phyloP scores from a whole-genome alignment of 1,140 invertebrate species.

The Dendroctonus valens region DNA sequence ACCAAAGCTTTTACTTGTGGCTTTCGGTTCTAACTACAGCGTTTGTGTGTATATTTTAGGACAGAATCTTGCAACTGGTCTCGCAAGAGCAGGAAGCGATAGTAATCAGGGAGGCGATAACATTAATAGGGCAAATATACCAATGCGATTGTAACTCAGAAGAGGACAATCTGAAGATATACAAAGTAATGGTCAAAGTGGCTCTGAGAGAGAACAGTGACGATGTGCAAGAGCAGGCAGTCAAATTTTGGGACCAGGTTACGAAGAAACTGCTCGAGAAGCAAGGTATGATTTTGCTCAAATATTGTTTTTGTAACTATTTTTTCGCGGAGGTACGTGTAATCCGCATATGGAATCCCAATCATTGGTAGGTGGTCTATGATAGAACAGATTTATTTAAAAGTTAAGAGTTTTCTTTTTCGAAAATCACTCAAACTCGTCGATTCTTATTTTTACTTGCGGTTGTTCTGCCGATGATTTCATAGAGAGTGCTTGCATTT shows the following conservation, averaged over 20 bases:
- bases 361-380: too few relatives aligned
- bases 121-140: conserved; percentile 18
- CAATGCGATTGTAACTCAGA: conserved; percentile 1
- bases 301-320: too few relatives aligned
- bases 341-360: too few relatives aligned
- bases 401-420: too few relatives aligned
- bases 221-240: conserved; percentile 16
- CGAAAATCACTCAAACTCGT: too few relatives aligned
- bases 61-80: conserved; percentile 24
- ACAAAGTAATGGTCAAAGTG: conserved; percentile 20
- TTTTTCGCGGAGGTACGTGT: too few relatives aligned
- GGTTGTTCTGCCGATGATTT: too few relatives aligned
- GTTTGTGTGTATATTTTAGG: conserved; percentile 13
- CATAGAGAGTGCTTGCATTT: too few relatives aligned
- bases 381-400: too few relatives aligned
- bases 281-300: conserved; percentile 15
- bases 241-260: conserved; percentile 28
- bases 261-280: conserved; percentile 18
- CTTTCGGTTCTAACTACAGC: not conserved
- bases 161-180: conserved; percentile 12
- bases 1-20: too few relatives aligned
- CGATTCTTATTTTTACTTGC: too few relatives aligned
- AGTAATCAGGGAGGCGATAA: conserved; percentile 21
- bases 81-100: conserved; percentile 18
- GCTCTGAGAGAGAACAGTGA: conserved; percentile 12